phyloP scores from a whole-genome alignment of 2,113 vertebrate species.

The Gobio gobio region DNA sequence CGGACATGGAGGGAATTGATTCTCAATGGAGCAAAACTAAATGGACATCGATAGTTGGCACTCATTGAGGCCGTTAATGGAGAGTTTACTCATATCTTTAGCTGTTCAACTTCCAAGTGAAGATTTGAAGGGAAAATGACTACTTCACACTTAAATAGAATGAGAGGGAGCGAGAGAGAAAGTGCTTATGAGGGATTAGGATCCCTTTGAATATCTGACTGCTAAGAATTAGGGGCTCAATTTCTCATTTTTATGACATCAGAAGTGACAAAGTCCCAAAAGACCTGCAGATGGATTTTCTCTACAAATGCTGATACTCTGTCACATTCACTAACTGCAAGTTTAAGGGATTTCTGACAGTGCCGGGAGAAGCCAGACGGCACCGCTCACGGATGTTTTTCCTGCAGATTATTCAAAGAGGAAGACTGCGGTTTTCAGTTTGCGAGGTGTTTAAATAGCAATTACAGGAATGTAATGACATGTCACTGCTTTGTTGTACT shows the following conservation, averaged over 20 bases:
- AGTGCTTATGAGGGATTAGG: slow-evolving; percentile 41
- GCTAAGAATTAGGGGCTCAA: slow-evolving; percentile 37
- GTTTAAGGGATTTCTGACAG: slow-evolving; percentile 27
- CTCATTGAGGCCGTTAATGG: neutral
- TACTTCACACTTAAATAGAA: slow-evolving; percentile 17
- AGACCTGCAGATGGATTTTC: slow-evolving; percentile 41
- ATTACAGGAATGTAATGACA: neutral
- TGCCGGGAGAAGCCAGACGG: neutral
- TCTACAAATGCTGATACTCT: slow-evolving; percentile 24
- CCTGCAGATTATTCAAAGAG: neutral
- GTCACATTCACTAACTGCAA: slow-evolving; percentile 31
- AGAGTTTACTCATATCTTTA: slow-evolving; percentile 13
- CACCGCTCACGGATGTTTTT: neutral
- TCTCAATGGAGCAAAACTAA: neutral
- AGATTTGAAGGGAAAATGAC: slow-evolving; percentile 38
- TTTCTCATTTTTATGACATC: slow-evolving; percentile 50
- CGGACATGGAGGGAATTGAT: slow-evolving; percentile 4
- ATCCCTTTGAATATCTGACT: slow-evolving; percentile 49
- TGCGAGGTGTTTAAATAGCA: neutral
- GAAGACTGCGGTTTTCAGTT: neutral
- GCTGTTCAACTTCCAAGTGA: slow-evolving; percentile 14
- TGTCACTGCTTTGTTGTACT: neutral
- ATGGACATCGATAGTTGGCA: neutral
- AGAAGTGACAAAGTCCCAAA: slow-evolving; percentile 49
- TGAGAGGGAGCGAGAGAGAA: neutral